A percentile compares a stretch with the other conserved stretches of the same genome.
These are phyloP conservation scores for Phymorhynchus buccinoides DNA, from an alignment of 1,140 invertebrate species.

Conservation along the genomic window DNA sequence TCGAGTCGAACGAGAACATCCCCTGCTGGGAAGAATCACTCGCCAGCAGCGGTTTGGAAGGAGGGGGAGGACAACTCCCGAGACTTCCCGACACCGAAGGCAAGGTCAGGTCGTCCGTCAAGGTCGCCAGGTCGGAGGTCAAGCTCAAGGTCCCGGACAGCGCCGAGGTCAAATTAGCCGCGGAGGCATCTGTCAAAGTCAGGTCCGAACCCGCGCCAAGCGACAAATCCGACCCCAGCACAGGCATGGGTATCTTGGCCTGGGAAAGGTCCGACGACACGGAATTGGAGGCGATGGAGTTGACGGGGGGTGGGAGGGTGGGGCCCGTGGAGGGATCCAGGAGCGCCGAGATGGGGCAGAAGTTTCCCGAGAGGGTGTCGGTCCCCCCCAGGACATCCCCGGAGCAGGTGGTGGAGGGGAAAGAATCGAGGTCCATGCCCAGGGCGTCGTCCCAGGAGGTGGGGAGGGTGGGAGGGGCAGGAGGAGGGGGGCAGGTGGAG, in stretches of 20 bases:
- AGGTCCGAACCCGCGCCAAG: neutral
- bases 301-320: neutral
- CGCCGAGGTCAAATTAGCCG: neutral
- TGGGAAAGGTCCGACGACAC: neutral
- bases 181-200: neutral
- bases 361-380: neutral
- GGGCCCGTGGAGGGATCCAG: neutral
- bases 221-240: neutral
- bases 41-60: neutral
- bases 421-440: neutral
- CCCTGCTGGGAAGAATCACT: neutral
- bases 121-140: neutral
- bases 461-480: slow-evolving; percentile 20
- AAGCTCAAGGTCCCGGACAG: neutral
- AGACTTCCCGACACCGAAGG: neutral
- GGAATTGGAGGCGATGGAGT: neutral
- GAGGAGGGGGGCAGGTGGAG: neutral
- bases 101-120: neutral
- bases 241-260: neutral
- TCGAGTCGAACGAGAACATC: neutral
- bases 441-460: slow-evolving; percentile 8
- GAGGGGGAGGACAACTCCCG: neutral
- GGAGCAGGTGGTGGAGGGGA: neutral
- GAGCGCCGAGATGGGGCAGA: neutral
- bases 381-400: neutral